phyloP scores from a whole-genome alignment of 2,113 vertebrate genomes.

The Parus major region DNA sequence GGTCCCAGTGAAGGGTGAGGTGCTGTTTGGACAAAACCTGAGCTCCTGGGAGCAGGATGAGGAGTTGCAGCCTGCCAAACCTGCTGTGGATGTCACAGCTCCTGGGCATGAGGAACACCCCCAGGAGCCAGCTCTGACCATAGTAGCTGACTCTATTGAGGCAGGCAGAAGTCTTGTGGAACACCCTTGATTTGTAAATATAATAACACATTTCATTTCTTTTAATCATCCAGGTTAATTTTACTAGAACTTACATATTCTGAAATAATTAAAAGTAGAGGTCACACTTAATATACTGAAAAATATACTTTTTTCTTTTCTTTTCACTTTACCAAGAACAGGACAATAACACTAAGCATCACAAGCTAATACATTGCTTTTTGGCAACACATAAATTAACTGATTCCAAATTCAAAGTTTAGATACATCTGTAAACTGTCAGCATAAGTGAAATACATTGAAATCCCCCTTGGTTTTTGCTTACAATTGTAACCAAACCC shows the following conservation, averaged over 20 bases:
- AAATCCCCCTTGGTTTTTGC: conserved; percentile 10
- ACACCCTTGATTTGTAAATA: neutral
- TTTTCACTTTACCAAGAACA: conserved; percentile 75
- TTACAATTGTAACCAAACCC: conserved; percentile 39
- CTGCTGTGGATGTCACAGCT: neutral
- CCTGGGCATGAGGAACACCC: neutral
- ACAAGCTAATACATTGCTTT: conserved; percentile 3
- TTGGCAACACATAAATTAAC: conserved; percentile 17
- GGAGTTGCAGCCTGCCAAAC: neutral
- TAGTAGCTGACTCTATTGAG: neutral
- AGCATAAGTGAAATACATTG: neutral
- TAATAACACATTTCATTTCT: neutral
- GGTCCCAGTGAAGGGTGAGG: neutral
- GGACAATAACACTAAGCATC: conserved; percentile 71
- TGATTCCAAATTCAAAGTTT: neutral
- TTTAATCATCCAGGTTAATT: neutral
- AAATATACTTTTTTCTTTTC: conserved; percentile 73
- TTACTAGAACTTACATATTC: neutral
- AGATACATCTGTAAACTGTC: conserved; percentile 11
- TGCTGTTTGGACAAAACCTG: neutral
- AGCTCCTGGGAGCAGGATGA: neutral
- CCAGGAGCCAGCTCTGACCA: neutral
- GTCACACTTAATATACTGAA: conserved; percentile 62
- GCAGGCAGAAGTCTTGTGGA: neutral
- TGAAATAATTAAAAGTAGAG: neutral